Evolutionary conservation across 2,797 vertebrate species (phyloP).

Genomic region (Erethizon dorsatum): DNA sequence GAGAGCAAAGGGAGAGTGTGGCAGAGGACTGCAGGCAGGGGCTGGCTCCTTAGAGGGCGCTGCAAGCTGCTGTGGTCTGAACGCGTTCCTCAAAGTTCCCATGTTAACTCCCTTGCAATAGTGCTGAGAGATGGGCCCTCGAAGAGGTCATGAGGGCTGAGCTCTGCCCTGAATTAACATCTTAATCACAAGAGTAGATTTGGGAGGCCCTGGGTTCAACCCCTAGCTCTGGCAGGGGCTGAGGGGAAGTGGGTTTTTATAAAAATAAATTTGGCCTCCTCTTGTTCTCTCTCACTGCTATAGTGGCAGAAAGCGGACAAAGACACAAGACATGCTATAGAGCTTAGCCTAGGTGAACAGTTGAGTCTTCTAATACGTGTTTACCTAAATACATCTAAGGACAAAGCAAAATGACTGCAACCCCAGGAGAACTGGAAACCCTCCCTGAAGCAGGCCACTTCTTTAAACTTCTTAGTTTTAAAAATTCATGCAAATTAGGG

Average conservation of each 20-base stretch:
- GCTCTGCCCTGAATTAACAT: neutral
- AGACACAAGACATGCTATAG: neutral
- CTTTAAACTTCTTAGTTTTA: constrained; percentile 57
- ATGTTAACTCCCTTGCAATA: neutral
- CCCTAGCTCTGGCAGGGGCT: neutral
- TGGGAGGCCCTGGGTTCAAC: too few species aligned
- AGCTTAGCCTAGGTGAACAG: neutral
- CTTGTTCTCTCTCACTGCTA: neutral
- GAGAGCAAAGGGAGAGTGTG: neutral
- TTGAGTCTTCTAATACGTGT: neutral
- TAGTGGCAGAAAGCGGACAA: neutral
- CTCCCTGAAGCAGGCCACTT: neutral
- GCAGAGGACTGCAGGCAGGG: neutral
- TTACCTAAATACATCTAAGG: neutral
- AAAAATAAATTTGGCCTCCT: neutral
- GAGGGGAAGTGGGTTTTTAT: neutral
- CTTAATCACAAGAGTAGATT: neutral
- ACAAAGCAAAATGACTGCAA: constrained; percentile 7
- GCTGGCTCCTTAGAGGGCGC: neutral
- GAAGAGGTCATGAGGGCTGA: neutral
- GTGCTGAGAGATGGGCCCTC: neutral
- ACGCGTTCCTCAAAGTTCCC: neutral
- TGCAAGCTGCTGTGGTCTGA: neutral
- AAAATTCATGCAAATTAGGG: constrained; percentile 2
- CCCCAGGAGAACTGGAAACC: neutral